Evolutionary conservation across 2,888 invertebrate genomes (phyloP), one percentile per base, ranked within the genome.

Genomic region (Nycteola revayana): DNA sequence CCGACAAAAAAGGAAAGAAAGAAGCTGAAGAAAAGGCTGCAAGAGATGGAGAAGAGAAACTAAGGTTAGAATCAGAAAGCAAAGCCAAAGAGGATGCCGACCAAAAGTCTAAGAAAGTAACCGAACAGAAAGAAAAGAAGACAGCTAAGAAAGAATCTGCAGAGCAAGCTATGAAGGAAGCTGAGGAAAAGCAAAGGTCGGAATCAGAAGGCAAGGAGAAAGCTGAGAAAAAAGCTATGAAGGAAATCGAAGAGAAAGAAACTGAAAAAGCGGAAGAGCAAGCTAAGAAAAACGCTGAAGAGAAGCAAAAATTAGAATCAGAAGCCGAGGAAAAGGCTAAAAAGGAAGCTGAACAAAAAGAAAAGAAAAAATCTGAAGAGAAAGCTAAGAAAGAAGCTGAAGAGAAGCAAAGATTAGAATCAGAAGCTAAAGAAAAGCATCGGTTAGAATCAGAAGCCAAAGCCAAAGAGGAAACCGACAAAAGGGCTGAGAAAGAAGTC

Each of bases 261-360:
- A 74, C 70, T 11, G 69, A 75, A 34, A 71, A 77, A 18, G 4
- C 3, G 2, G 10, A 32, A 10, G 9, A 10, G 3, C 17, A 32
- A 9, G 14, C 14, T 14, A 14, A 14, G 14, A 14, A 5, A 5
- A 14, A 14, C 2, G 5, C 14, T 3, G 14, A 14, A 14, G 14
- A 14, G 3, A 14, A 14, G 5, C 3, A 9, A 3, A 22, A 14
- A 14, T 14, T 14, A 5, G 14, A 17, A 27, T 30, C 10, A 18
- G 28, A 30, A 27, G 14, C 2, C 1, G 28, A 28, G 8, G 10
- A 18, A 10, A 14, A 21, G 9, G 0, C 10, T 2, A 9, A 31
- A 18, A 25, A 35, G 10, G 9, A 36, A 10, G 6, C 20, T 10
- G n/a, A 38, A 10, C n/a, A 33, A 4, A 38, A 28, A 8, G 23